Conservation (phyloP, 1,140 invertebrate genomes). For the Drosophila grimshawi region DNA sequence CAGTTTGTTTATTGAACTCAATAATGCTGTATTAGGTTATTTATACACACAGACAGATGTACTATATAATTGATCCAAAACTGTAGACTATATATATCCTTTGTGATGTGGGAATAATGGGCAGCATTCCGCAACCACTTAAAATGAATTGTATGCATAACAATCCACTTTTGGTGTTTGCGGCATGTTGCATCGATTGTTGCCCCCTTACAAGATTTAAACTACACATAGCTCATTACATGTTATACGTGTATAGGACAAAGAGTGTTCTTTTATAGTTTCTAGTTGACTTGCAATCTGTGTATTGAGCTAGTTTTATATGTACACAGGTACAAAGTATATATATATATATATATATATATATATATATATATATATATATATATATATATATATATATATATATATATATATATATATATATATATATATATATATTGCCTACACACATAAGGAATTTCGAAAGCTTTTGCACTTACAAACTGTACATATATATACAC, state of each 20-base stretch:
- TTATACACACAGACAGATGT: conserved; percentile 13
- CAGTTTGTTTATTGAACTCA: conserved; percentile 18
- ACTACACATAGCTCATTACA: neutral
- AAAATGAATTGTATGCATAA: no score
- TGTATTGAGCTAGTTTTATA: conserved; percentile 1
- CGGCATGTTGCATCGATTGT: neutral
- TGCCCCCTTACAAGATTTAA: no score
- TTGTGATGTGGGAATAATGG: neutral
- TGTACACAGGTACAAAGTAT: neutral
- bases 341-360: conserved; percentile 6
- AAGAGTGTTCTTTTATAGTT: neutral
- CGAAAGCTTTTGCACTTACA: conserved; percentile 17
- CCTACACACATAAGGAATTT: neutral
- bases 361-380: conserved; percentile 2
- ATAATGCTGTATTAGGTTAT: conserved; percentile 16
- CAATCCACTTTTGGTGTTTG: neutral
- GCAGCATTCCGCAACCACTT: no score
- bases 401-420: conserved; percentile 3
- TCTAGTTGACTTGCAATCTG: neutral
- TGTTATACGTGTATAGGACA: neutral
- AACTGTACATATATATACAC: conserved; percentile 12
- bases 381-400: conserved; percentile 7
- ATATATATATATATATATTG: conserved; percentile 1
- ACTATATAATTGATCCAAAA: conserved; percentile 6
- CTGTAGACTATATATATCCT: neutral